Evolutionary conservation across 2,888 invertebrate species (phyloP), one percentile per base, ranked within the genome.

Genomic region (Quadroppia sp.): DNA sequence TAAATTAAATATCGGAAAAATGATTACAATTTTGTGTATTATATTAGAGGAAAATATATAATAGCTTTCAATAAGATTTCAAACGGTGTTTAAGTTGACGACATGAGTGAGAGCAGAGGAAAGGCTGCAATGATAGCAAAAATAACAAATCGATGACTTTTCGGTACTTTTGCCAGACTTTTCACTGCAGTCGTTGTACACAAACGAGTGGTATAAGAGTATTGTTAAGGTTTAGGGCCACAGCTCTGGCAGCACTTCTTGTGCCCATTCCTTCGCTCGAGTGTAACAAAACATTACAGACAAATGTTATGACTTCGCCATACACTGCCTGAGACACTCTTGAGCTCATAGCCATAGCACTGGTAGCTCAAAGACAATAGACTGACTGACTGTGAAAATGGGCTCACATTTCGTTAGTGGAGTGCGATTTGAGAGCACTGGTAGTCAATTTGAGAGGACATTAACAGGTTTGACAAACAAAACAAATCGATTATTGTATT

Each of bases 231-330:
- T 36, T 7, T 36, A n/a, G n/a, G n/a, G n/a, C n/a, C n/a, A n/a
- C n/a, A 9, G 36, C 36, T 7, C 36, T 36, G 36, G 36, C 9
- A 36, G 36, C 50, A 50, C 17, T 50, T 50, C 50, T 50, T 50
- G 50, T 50, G 50, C 50, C 59, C 59, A 59, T 59, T 59, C 6
- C 23, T 23, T 23, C 59, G 30, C 23, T 59, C 28, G 59, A 59
- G 59, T 59, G 59, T 59, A 59, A 59, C 59, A 59, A 59, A 59
- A 59, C 59, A 59, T 59, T 28, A 59, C 59, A 59, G 59, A 59
- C 59, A 59, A 59, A 59, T 59, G 59, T 59, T 59, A 59, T 59
- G 59, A 59, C 59, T 59, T 59, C n/a, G 59, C 59, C 30, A 59
- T 59, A 59, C 25, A 30, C 11, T 11, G 20, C 50, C 50, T 17